Percentiles rank a stretch among this genome's conserved stretches.
Evolutionary conservation across 2,797 vertebrate species (phyloP).

Genomic region (Yasuhikotakia modesta): DNA sequence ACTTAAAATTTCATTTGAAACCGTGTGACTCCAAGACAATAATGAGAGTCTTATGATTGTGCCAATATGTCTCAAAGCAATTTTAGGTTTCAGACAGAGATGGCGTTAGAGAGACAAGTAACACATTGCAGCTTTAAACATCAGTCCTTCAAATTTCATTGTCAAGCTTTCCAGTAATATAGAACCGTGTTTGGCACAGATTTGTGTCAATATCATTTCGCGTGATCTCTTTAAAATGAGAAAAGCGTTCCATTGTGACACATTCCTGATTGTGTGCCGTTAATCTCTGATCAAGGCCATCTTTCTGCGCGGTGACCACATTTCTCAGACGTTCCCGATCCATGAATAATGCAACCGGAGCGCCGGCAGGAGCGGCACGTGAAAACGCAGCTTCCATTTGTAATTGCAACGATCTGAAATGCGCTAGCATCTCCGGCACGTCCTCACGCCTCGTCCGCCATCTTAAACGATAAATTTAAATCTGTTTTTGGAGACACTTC

Average conservation of each 20-base stretch:
- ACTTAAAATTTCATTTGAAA: slow-evolving; percentile 18
- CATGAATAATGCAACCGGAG: slow-evolving; percentile 44
- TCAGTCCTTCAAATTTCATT: slow-evolving; percentile 27
- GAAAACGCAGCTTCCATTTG: not conserved
- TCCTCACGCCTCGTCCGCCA: slow-evolving; percentile 33
- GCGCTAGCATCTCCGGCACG: slow-evolving; percentile 2
- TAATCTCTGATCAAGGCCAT: slow-evolving; percentile 43
- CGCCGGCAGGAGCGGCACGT: not conserved
- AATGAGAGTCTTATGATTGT: slow-evolving; percentile 12
- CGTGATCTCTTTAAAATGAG: slow-evolving; percentile 33
- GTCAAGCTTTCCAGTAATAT: slow-evolving; percentile 24
- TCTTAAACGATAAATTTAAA: slow-evolving; percentile 58
- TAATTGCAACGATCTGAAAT: too few relatives aligned
- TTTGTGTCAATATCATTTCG: too few relatives aligned
- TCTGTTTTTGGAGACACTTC: slow-evolving; percentile 51
- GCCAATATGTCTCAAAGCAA: slow-evolving; percentile 22
- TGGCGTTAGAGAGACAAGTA: too few relatives aligned
- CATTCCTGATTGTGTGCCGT: slow-evolving; percentile 6
- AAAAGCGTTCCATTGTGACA: slow-evolving; percentile 2
- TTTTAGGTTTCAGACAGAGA: too few relatives aligned
- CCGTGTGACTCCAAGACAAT: slow-evolving; percentile 19
- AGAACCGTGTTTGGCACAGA: not conserved
- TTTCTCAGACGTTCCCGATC: slow-evolving; percentile 23
- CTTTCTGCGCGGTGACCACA: slow-evolving; percentile 26
- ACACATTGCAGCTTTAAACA: not conserved